Evolutionary conservation across 2,797 vertebrate species (phyloP).

Genomic region (Rachycentron canadum): DNA sequence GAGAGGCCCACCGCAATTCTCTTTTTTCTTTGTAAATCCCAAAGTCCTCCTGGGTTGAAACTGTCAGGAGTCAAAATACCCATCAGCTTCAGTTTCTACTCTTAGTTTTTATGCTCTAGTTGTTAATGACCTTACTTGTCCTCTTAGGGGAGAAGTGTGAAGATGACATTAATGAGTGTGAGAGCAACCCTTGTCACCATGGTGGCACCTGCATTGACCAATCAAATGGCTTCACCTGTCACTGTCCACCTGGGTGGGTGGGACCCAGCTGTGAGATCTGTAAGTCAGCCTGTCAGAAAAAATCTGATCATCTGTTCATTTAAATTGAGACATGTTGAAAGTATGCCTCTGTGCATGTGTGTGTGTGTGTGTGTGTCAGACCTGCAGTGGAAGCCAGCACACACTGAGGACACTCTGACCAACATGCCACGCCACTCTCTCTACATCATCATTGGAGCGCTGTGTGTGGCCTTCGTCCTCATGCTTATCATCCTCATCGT

Average conservation of each 20-base stretch:
- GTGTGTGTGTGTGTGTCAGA: conserved; percentile 80
- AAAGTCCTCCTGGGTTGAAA: neutral
- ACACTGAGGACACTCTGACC: conserved; percentile 93
- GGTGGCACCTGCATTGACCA: conserved; percentile 95
- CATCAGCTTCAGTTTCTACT: conserved; percentile 1
- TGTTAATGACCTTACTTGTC: conserved; percentile 34
- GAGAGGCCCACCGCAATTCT: neutral
- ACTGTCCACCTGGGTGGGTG: conserved; percentile 96
- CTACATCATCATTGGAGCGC: conserved; percentile 97
- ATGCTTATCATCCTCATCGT: conserved; percentile 99
- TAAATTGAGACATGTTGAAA: conserved; percentile 7
- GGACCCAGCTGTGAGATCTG: conserved; percentile 97
- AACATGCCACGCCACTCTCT: conserved; percentile 98
- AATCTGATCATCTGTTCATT: conserved; percentile 21
- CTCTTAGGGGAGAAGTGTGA: conserved; percentile 92
- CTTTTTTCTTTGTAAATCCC: neutral
- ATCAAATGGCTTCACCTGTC: conserved; percentile 93
- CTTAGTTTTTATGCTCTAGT: neutral
- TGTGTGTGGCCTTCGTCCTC: conserved; percentile 97
- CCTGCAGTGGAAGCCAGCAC: conserved; percentile 95
- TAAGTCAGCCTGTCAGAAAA: conserved; percentile 84
- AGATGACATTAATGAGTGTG: conserved; percentile 93
- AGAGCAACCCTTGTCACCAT: conserved; percentile 95
- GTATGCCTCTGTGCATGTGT: conserved; percentile 24
- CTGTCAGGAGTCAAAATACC: neutral